These are phyloP conservation scores for Silvanus unidentatus DNA, from an alignment of 2,888 invertebrate species.

Conservation along the genomic window DNA sequence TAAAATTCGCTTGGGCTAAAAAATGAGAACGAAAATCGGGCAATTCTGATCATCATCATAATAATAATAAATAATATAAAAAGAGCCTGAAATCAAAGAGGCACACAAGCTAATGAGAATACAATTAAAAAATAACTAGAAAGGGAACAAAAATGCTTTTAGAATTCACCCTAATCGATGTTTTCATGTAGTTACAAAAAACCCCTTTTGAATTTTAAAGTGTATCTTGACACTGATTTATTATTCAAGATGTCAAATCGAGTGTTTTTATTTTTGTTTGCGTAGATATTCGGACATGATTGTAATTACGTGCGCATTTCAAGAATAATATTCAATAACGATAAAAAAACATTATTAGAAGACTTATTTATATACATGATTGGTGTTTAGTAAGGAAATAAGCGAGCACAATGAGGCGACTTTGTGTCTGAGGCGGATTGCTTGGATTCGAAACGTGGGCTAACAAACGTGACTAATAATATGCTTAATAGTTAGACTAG, in stretches of 20 bases:
- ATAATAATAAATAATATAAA: too few species aligned
- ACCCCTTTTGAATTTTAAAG: conserved; percentile 37
- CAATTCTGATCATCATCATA: too few species aligned
- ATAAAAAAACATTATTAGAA: not conserved
- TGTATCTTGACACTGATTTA: conserved; percentile 41
- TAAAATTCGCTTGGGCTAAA: too few species aligned
- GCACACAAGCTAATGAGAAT: conserved; percentile 22
- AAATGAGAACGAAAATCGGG: too few species aligned
- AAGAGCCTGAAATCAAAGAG: not conserved
- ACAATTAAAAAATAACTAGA: conserved; percentile 36
- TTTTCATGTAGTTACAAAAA: conserved; percentile 24
- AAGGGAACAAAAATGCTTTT: conserved; percentile 37
- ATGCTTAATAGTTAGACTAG: too few species aligned
- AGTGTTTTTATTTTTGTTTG: not conserved
- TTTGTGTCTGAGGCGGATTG: too few species aligned
- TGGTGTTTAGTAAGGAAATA: too few species aligned
- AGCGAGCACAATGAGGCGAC: too few species aligned
- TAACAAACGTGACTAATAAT: too few species aligned
- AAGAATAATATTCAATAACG: conserved; percentile 1
- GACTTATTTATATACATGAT: not conserved
- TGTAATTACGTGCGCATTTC: not conserved
- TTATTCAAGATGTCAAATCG: conserved; percentile 29
- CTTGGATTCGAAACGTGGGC: too few species aligned
- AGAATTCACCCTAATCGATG: conserved; percentile 30
- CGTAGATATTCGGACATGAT: not conserved